These are phyloP conservation scores for Xestia xanthographa DNA, from an alignment of 2,888 invertebrate genomes.

Conservation along the genomic window DNA sequence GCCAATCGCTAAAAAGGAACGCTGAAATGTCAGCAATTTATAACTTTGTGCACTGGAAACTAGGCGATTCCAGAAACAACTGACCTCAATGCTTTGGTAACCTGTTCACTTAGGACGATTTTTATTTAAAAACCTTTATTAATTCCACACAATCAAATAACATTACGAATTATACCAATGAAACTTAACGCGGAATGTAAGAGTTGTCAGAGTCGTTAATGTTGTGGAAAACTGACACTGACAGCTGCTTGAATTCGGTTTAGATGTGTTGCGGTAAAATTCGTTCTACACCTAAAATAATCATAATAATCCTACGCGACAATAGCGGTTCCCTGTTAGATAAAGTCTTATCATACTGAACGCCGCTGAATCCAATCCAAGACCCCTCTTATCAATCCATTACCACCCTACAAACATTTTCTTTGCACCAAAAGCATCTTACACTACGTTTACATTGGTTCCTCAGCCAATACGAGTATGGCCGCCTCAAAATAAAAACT, in stretches of 20 bases:
- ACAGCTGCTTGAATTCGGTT: not conserved
- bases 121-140: no score
- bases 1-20: slow-evolving; percentile 28
- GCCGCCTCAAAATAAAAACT: slow-evolving; percentile 23
- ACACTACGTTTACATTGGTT: not conserved
- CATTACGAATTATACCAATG: not conserved
- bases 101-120: not conserved
- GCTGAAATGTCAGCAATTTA: slow-evolving; percentile 27
- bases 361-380: not conserved
- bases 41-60: slow-evolving; percentile 15
- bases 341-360: not conserved
- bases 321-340: not conserved
- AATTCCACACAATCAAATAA: no score
- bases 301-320: not conserved
- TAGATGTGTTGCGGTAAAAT: not conserved
- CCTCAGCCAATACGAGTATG: not conserved
- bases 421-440: not conserved
- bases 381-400: not conserved
- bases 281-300: not conserved
- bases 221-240: not conserved
- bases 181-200: not conserved
- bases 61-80: not conserved
- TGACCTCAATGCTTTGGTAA: not conserved
- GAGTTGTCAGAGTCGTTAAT: not conserved
- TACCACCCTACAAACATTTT: not conserved